Conservation (phyloP, 2,888 invertebrate species). For the Apamea sordens region DNA sequence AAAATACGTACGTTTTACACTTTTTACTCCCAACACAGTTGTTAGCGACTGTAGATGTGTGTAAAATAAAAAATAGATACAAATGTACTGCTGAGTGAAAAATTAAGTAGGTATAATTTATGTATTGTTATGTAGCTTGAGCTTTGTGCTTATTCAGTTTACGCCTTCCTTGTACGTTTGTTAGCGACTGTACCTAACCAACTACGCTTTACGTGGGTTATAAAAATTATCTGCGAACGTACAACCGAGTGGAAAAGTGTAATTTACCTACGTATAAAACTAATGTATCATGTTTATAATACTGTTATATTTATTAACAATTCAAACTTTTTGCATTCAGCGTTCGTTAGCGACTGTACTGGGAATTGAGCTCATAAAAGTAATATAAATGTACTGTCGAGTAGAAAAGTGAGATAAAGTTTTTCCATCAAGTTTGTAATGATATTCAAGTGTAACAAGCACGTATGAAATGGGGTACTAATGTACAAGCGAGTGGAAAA, state of each 20-base stretch:
- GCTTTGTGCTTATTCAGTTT: constrained; percentile 40
- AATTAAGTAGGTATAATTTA: constrained; percentile 51
- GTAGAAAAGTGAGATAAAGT: constrained; percentile 49
- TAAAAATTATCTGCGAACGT: constrained; percentile 60
- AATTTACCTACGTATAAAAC: constrained; percentile 30
- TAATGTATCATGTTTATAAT: constrained; percentile 43
- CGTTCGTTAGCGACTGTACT: constrained; percentile 55
- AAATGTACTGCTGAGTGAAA: constrained; percentile 50
- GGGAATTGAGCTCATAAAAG: constrained; percentile 48
- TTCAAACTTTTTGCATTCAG: constrained; percentile 46
- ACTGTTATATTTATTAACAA: constrained; percentile 33
- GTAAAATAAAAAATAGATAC: constrained; percentile 56
- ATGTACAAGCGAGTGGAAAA: constrained; percentile 62
- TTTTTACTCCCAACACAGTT: constrained; percentile 52
- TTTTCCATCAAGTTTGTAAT: constrained; percentile 28
- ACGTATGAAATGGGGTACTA: constrained; percentile 42
- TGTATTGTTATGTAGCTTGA: constrained; percentile 47
- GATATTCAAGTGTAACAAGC: constrained; percentile 42
- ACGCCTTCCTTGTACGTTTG: constrained; percentile 38
- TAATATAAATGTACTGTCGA: constrained; percentile 45
- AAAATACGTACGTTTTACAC: constrained; percentile 55
- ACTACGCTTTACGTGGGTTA: constrained; percentile 26
- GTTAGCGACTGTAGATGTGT: constrained; percentile 53
- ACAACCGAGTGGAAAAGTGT: constrained; percentile 50
- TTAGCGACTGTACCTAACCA: constrained; percentile 41